These are phyloP conservation scores for Promerops cafer DNA, from an alignment of 2,113 vertebrate genomes.

Conservation along the genomic window DNA sequence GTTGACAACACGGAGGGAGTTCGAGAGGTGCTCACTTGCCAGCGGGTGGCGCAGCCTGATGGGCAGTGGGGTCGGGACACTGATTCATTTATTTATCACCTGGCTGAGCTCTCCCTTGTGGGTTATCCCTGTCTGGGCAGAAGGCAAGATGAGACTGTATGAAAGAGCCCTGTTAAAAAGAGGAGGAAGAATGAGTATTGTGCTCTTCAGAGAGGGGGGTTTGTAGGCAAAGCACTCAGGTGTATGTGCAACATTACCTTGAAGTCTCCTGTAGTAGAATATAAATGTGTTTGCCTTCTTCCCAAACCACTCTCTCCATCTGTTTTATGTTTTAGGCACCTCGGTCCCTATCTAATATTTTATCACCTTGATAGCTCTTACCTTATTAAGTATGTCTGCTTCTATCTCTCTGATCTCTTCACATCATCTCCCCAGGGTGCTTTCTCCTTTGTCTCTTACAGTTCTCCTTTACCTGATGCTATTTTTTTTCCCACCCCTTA, in stretches of 20 bases:
- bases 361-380: conserved; percentile 32
- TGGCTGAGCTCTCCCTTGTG: neutral
- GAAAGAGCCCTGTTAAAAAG: neutral
- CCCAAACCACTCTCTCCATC: neutral
- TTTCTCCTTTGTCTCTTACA: neutral
- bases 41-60: neutral
- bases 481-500: neutral
- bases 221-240: neutral
- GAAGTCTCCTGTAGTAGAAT: neutral
- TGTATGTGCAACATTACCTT: neutral
- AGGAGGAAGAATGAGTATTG: neutral
- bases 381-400: conserved; percentile 5
- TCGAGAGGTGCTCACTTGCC: neutral
- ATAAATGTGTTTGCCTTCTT: neutral
- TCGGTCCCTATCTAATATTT: conserved; percentile 29
- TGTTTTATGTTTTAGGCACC: conserved; percentile 5
- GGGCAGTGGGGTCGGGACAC: neutral
- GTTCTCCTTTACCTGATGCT: neutral
- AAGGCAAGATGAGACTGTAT: neutral
- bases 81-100: neutral
- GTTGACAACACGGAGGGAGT: neutral
- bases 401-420: conserved; percentile 10
- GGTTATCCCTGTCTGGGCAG: neutral
- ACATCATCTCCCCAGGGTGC: neutral
- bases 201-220: neutral